Conservation (phyloP, 2,113 vertebrate genomes). For the Spizaetus ornatus region DNA sequence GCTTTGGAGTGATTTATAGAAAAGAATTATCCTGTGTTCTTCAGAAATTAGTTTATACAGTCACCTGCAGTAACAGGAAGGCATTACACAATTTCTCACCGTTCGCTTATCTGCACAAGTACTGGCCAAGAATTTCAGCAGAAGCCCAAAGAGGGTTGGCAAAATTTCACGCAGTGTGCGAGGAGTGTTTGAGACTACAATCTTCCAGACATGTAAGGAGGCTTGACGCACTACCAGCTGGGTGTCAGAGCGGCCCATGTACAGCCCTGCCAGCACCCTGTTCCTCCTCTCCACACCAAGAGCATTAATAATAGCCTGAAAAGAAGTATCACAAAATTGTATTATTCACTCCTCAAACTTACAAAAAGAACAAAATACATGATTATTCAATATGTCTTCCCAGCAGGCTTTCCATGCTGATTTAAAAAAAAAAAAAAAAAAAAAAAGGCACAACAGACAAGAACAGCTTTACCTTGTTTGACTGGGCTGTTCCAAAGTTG, state of each 20-base stretch:
- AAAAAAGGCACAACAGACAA: neutral
- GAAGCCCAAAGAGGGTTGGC: slow-evolving; percentile 91
- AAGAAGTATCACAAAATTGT: neutral
- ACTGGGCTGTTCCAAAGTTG: slow-evolving; percentile 96
- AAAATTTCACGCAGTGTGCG: slow-evolving; percentile 94
- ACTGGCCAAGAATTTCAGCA: slow-evolving; percentile 96
- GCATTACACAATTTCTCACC: slow-evolving; percentile 65
- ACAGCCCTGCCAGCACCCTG: slow-evolving; percentile 93
- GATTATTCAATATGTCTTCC: neutral
- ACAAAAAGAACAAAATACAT: neutral
- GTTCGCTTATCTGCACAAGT: slow-evolving; percentile 96
- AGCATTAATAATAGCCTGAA: slow-evolving; percentile 91
- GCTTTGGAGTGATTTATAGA: neutral
- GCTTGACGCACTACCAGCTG: slow-evolving; percentile 96
- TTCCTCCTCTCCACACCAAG: slow-evolving; percentile 92
- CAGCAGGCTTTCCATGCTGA: neutral
- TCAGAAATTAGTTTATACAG: neutral
- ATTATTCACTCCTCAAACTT: neutral
- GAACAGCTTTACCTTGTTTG: slow-evolving; percentile 84
- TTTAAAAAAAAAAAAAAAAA: neutral
- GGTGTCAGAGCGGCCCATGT: slow-evolving; percentile 97
- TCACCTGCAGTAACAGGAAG: neutral
- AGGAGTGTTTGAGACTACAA: slow-evolving; percentile 96
- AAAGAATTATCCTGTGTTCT: neutral
- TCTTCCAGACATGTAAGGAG: slow-evolving; percentile 97